These are phyloP conservation scores for Syngnathus rostellatus DNA, from an alignment of 2,797 vertebrate species.

Conservation along the genomic window DNA sequence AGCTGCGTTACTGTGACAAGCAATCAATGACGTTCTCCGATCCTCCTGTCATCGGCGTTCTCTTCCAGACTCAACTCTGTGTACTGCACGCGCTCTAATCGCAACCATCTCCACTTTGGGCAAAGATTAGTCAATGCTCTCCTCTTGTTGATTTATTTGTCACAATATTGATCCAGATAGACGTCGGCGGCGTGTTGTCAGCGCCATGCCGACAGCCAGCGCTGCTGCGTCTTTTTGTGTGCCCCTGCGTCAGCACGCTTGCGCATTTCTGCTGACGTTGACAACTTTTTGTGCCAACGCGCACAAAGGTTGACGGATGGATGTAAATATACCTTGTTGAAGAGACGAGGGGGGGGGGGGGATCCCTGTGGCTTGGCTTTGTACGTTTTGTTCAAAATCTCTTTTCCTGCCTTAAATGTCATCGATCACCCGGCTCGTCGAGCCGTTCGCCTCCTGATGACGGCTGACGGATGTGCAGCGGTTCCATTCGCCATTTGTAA, in stretches of 20 bases:
- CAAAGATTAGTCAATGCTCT: slow-evolving; percentile 20
- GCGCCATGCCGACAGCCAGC: slow-evolving; percentile 7
- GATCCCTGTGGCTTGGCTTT: slow-evolving; percentile 31
- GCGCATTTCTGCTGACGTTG: slow-evolving; percentile 55
- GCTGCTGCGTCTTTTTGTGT: slow-evolving; percentile 25
- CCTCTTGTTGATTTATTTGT: slow-evolving; percentile 41
- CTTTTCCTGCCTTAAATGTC: slow-evolving; percentile 16
- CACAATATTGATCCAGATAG: slow-evolving; percentile 30
- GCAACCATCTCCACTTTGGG: slow-evolving; percentile 21
- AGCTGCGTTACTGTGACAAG: slow-evolving; percentile 3
- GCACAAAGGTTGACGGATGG: slow-evolving; percentile 10
- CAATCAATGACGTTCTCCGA: slow-evolving; percentile 7
- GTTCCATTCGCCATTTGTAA: slow-evolving; percentile 25
- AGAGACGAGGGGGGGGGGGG: background rate
- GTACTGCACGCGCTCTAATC: slow-evolving; percentile 15
- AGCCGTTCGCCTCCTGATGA: slow-evolving; percentile 22
- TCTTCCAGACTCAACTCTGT: background rate
- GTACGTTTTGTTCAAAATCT: slow-evolving; percentile 31
- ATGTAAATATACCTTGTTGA: slow-evolving; percentile 46
- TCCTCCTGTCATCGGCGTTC: slow-evolving; percentile 1
- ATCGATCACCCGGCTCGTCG: slow-evolving; percentile 44
- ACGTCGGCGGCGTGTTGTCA: slow-evolving; percentile 21
- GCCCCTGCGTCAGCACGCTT: slow-evolving; percentile 36
- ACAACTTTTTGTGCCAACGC: slow-evolving; percentile 34
- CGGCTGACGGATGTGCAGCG: slow-evolving; percentile 24